phyloP scores from a whole-genome alignment of 1,140 invertebrate species.

The Cyphomyrmex costatus region DNA sequence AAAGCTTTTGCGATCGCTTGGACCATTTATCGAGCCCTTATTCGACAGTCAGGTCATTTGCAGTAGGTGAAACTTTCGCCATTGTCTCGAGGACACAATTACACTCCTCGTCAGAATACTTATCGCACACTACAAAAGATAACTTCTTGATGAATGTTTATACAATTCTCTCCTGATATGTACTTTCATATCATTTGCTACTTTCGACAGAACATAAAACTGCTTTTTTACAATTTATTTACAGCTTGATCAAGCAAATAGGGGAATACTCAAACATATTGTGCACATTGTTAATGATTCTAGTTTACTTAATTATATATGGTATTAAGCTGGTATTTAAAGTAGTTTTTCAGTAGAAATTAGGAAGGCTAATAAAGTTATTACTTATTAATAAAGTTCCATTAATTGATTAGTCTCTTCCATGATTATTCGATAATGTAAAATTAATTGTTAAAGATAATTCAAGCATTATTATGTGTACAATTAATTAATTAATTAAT shows the following conservation, averaged over 20 bases:
- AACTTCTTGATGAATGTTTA: constrained; percentile 32
- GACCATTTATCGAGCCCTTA: not conserved
- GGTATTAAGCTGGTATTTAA: not conserved
- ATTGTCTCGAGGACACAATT: constrained; percentile 19
- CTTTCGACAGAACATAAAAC: not conserved
- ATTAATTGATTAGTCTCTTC: constrained; percentile 18
- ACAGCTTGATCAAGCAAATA: not conserved
- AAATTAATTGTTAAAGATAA: not conserved
- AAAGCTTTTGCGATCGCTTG: not conserved
- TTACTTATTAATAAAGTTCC: too few relatives aligned
- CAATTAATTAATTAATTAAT: not conserved
- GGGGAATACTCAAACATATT: not conserved
- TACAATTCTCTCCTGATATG: not conserved
- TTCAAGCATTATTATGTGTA: not conserved
- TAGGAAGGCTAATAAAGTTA: constrained; percentile 13
- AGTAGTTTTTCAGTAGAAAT: not conserved
- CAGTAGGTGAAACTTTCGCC: constrained; percentile 45
- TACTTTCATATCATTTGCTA: not conserved
- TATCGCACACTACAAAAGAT: not conserved
- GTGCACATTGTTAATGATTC: not conserved
- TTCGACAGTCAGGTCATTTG: constrained; percentile 30
- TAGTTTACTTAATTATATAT: not conserved
- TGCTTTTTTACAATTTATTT: not conserved
- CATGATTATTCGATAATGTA: not conserved
- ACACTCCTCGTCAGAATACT: constrained; percentile 7